Percentiles rank a stretch among this genome's conserved stretches.
phyloP scores from a whole-genome alignment of 1,140 invertebrate genomes.

The Neuroterus valhalla region DNA sequence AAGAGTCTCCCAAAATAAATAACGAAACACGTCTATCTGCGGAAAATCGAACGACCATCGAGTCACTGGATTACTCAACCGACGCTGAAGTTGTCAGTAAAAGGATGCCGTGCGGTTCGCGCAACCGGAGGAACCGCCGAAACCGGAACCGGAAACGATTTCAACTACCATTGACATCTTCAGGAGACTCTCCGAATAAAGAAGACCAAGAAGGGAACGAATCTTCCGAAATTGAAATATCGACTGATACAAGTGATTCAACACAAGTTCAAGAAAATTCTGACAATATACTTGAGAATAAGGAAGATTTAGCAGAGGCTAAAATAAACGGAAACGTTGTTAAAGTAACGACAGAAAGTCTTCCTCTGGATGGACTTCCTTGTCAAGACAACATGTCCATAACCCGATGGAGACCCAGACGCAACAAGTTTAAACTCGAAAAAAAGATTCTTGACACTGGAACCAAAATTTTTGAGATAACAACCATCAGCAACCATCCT shows the following conservation, averaged over 20 bases:
- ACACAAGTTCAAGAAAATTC: constrained; percentile 17
- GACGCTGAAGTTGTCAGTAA: constrained; percentile 50
- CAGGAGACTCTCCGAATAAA: not conserved
- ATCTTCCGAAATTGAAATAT: constrained; percentile 9
- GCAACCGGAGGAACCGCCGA: constrained; percentile 57
- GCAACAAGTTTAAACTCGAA: constrained; percentile 55
- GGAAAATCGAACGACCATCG: constrained; percentile 41
- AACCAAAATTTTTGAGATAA: constrained; percentile 62
- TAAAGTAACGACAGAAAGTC: constrained; percentile 39
- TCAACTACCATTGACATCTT: not conserved
- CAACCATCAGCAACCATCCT: constrained; percentile 57
- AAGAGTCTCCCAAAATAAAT: constrained; percentile 1
- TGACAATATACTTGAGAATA: not conserved
- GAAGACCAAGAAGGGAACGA: not conserved
- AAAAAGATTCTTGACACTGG: constrained; percentile 48
- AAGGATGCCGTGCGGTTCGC: constrained; percentile 61
- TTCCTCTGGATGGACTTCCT: constrained; percentile 36
- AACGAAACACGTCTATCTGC: constrained; percentile 1
- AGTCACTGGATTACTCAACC: constrained; percentile 55
- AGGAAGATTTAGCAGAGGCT: constrained; percentile 18
- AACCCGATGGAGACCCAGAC: constrained; percentile 33
- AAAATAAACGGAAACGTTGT: constrained; percentile 29
- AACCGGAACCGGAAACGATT: constrained; percentile 42
- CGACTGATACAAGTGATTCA: not conserved
- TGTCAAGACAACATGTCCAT: constrained; percentile 46